Conservation (phyloP, 1,140 invertebrate species). For the Charaxes varanes region DNA sequence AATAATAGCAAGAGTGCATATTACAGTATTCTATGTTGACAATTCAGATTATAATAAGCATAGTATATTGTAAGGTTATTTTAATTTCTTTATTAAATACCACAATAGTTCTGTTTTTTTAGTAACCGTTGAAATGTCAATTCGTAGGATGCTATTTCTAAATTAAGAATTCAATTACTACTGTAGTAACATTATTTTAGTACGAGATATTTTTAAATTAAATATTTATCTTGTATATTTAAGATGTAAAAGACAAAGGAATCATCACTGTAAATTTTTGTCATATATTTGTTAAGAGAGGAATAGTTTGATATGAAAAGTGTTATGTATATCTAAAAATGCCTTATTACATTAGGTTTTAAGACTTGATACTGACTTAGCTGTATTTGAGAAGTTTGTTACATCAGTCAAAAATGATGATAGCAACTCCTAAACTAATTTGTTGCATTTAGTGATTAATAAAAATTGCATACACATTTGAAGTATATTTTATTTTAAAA, state of each 20-base stretch:
- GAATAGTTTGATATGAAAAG: slow-evolving; percentile 71
- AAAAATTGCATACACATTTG: slow-evolving; percentile 70
- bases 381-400: slow-evolving; percentile 56
- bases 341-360: slow-evolving; percentile 69
- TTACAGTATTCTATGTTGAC: no score
- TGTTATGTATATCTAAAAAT: slow-evolving; percentile 68
- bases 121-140: slow-evolving; percentile 36
- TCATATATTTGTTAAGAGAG: slow-evolving; percentile 68
- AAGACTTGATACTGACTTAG: slow-evolving; percentile 72
- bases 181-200: slow-evolving; percentile 57
- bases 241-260: slow-evolving; percentile 42
- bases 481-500: slow-evolving; percentile 36
- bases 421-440: slow-evolving; percentile 66
- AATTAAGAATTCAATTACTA: slow-evolving; percentile 59
- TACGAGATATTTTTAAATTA: slow-evolving; percentile 58
- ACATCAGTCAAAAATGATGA: slow-evolving; percentile 47
- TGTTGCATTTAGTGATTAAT: slow-evolving; percentile 73
- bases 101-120: no score
- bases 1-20: no score
- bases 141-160: slow-evolving; percentile 54
- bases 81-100: no score
- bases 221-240: slow-evolving; percentile 52
- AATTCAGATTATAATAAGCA: no score
- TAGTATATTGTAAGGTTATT: no score
- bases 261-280: slow-evolving; percentile 58